Evolutionary conservation across 2,888 invertebrate genomes (phyloP).

Genomic region (Troilus luridus): DNA sequence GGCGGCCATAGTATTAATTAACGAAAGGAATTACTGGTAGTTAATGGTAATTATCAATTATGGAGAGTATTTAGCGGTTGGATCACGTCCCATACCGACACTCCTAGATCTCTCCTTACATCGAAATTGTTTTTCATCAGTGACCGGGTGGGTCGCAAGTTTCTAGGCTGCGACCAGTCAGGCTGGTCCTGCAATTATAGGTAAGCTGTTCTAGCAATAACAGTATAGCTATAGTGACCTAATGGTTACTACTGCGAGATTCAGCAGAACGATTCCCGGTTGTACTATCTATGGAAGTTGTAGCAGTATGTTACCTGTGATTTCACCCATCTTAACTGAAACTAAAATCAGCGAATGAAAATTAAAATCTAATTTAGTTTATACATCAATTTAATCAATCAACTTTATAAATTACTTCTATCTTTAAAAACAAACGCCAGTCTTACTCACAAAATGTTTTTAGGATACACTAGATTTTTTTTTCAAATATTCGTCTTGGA

Average conservation of each 20-base stretch:
- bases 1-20: slow-evolving; percentile 44
- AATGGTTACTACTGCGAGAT: slow-evolving; percentile 4
- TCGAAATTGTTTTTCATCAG: slow-evolving; percentile 43
- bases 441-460: too few relatives aligned
- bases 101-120: slow-evolving; percentile 49
- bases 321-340: background rate
- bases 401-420: too few relatives aligned
- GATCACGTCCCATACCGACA: slow-evolving; percentile 35
- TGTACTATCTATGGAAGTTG: background rate
- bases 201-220: slow-evolving; percentile 34
- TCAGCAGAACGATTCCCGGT: background rate
- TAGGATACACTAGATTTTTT: too few relatives aligned
- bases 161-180: slow-evolving; percentile 29
- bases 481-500: too few relatives aligned
- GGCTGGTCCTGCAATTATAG: slow-evolving; percentile 36
- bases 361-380: too few relatives aligned
- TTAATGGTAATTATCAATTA: slow-evolving; percentile 50
- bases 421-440: too few relatives aligned
- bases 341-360: background rate
- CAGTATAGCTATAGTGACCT: background rate
- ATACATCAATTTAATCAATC: too few relatives aligned
- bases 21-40: slow-evolving; percentile 45
- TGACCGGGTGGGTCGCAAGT: slow-evolving; percentile 37
- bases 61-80: slow-evolving; percentile 47
- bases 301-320: background rate